Conservation (phyloP, 2,797 vertebrate species). For the Acanthopagrus latus region DNA sequence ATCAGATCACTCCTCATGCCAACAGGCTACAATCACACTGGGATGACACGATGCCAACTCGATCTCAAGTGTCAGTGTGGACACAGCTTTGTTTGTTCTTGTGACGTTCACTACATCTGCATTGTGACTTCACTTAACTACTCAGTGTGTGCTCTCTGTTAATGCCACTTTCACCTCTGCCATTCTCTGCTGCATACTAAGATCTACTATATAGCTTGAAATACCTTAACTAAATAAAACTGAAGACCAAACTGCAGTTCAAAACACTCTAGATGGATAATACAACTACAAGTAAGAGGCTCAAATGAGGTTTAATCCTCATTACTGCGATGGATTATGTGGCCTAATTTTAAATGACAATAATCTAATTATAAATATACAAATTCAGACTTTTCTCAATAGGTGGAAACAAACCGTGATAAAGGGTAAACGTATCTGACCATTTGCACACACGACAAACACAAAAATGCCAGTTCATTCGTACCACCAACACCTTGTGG, state of each 20-base stretch:
- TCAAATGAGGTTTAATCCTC: too few species aligned
- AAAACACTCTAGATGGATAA: too few species aligned
- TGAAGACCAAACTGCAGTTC: neutral
- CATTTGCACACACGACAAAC: too few species aligned
- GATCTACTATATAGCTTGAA: too few species aligned
- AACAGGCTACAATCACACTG: constrained; percentile 15
- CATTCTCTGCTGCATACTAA: neutral
- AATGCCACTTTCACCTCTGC: neutral
- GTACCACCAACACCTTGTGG: neutral
- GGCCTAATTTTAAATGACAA: neutral
- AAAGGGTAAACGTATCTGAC: neutral
- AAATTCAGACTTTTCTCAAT: neutral
- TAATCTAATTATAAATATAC: neutral
- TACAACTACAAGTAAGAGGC: too few species aligned
- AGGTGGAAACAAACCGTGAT: neutral
- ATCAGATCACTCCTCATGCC: constrained; percentile 25
- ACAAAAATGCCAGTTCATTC: neutral
- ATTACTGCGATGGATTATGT: neutral
- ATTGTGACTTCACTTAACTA: neutral
- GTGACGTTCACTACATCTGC: neutral
- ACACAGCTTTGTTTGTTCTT: neutral
- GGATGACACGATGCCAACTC: neutral
- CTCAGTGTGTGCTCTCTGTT: neutral
- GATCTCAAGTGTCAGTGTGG: neutral
- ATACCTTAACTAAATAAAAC: neutral